Percentiles rank a stretch among this genome's conserved stretches.
Conservation (phyloP, 2,113 vertebrate genomes). For the Charadrius vociferus region DNA sequence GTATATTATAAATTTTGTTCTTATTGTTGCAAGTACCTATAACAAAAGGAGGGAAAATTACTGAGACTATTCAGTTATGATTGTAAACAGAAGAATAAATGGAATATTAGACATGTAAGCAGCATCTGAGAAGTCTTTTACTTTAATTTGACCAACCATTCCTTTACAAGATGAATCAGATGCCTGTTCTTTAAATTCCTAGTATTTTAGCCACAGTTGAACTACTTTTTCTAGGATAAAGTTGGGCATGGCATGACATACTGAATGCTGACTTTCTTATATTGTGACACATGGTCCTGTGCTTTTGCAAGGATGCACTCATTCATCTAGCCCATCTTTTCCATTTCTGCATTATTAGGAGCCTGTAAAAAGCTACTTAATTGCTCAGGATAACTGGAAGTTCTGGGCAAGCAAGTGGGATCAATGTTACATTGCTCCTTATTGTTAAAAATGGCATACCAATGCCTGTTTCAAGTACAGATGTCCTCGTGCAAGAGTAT, state of each 20-base stretch:
- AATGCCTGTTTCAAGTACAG: background rate
- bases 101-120: background rate
- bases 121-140: background rate
- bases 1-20: background rate
- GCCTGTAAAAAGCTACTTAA: background rate
- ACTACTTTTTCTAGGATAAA: background rate
- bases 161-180: background rate
- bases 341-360: background rate
- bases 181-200: background rate
- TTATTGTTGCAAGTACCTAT: background rate
- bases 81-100: background rate
- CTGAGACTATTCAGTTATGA: background rate
- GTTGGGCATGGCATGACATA: background rate
- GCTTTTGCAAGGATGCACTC: background rate
- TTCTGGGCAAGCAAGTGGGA: background rate
- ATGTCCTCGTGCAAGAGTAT: background rate
- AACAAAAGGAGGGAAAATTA: background rate
- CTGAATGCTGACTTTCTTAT: background rate
- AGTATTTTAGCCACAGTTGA: background rate
- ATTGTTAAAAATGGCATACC: background rate
- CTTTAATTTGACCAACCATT: background rate
- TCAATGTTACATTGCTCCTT: background rate
- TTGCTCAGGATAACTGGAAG: background rate
- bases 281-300: background rate
- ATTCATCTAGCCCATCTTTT: background rate